Evolutionary conservation across 2,113 vertebrate genomes (phyloP).

Genomic region (Scalopus aquaticus): DNA sequence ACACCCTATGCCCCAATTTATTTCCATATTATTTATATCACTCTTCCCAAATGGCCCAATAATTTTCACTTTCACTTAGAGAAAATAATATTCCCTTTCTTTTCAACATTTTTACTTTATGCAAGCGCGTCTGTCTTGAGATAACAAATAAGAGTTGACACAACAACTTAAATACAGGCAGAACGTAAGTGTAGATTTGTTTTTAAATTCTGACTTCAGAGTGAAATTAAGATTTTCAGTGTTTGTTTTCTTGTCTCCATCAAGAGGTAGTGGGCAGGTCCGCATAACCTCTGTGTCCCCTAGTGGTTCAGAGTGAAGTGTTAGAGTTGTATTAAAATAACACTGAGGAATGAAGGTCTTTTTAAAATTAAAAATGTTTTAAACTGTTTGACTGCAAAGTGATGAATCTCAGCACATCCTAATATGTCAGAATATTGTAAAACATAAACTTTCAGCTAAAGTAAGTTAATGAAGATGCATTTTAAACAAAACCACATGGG

Average conservation of each 20-base stretch:
- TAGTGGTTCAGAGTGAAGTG: not conserved
- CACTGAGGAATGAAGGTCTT: not conserved
- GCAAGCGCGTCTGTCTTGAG: not conserved
- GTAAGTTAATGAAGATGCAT: not conserved
- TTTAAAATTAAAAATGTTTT: not conserved
- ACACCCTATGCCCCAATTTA: not conserved
- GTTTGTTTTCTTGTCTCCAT: not conserved
- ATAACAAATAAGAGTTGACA: not conserved
- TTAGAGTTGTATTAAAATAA: not conserved
- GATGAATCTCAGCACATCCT: not conserved
- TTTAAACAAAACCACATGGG: conserved; percentile 31
- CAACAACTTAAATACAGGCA: not conserved
- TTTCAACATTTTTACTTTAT: not conserved
- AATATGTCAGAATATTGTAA: not conserved
- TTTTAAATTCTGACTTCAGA: not conserved
- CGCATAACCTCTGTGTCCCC: not conserved
- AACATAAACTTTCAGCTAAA: not conserved
- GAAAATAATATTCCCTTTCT: not conserved
- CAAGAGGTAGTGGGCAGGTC: not conserved
- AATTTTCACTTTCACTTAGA: not conserved
- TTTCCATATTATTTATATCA: not conserved
- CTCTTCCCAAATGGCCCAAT: not conserved
- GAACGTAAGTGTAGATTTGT: not conserved
- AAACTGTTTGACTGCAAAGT: not conserved
- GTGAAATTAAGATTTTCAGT: not conserved